Evolutionary conservation across 2,113 vertebrate genomes (phyloP), one percentile per base, ranked within the genome.

Genomic region (Ctenomys sociabilis): DNA sequence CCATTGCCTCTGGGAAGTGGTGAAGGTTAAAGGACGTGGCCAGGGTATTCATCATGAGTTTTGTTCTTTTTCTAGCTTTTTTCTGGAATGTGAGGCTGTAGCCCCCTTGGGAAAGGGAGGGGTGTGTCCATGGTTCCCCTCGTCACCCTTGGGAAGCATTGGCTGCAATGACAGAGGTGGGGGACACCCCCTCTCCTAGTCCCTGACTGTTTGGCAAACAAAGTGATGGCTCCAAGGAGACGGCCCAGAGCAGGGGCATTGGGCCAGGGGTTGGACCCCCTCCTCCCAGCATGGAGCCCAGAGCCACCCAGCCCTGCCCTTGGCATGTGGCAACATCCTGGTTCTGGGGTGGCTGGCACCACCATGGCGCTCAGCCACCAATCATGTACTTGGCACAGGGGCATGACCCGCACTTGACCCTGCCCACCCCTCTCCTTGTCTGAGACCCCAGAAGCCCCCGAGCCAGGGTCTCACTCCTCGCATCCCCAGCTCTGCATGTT

Each of bases 191-290:
- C 54, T 4, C 24, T 63, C 52, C 64, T 54, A n/a, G 17, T 88
- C 54, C 73, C 43, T 3, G 10, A 17, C 86, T 96, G 91, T 95
- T 96, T 88, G 26, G 63, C 26, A 95, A 97, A 97, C 88, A 97
- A 10, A 49, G 70, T 0, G 11, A 24, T 0, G 3, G 26, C 70
- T 89, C 90, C 97, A 66, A 93, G 87, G 95, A 91, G 77, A 97
- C 0, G 2, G 19, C 75, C 91, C 3, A 1, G 85, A 63, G 49
- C 59, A 16, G 77, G 37, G 73, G 43, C 82, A 78, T 17, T 19
- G 13, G 86, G 54, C 54, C 28, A 10, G n/a, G 0, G 2, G 63
- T 54, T 11, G 17, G 28, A 61, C 26, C 70, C n/a, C 30, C 72
- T 32, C 49, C 72, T 72, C 82, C 90, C 61, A 13, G 59, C 35